These are phyloP conservation scores for Lottia gigantea DNA, from an alignment of 2,888 invertebrate species.

Conservation along the genomic window DNA sequence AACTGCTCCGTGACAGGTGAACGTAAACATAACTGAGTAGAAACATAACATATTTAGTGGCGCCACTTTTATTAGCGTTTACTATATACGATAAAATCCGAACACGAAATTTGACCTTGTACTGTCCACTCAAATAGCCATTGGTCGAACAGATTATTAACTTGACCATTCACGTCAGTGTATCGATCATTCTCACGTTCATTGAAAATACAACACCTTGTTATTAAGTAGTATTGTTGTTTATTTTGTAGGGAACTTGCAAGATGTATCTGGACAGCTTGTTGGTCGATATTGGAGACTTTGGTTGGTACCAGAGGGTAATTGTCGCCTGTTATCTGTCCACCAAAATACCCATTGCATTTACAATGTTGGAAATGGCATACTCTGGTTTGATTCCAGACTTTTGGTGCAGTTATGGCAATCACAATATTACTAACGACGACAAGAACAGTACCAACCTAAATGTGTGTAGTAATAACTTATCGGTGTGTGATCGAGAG, in stretches of 20 bases:
- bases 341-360: background rate
- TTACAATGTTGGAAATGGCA: conserved; percentile 3
- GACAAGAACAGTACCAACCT: background rate
- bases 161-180: too few relatives aligned
- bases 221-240: too few relatives aligned
- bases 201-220: too few relatives aligned
- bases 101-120: too few relatives aligned
- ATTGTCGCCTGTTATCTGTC: background rate
- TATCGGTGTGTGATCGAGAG: background rate
- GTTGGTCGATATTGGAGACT: background rate
- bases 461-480: background rate
- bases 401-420: background rate
- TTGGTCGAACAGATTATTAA: too few relatives aligned
- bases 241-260: background rate
- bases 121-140: too few relatives aligned
- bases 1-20: too few relatives aligned
- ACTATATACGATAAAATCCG: too few relatives aligned
- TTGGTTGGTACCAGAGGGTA: conserved; percentile 3
- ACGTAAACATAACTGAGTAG: too few relatives aligned
- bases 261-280: background rate
- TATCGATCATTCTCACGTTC: too few relatives aligned
- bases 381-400: background rate
- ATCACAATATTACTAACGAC: background rate
- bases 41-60: too few relatives aligned
- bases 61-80: too few relatives aligned